Base-by-base conservation (phyloP, 2,113 vertebrate genomes). In the Peromyscus leucopus region DNA sequence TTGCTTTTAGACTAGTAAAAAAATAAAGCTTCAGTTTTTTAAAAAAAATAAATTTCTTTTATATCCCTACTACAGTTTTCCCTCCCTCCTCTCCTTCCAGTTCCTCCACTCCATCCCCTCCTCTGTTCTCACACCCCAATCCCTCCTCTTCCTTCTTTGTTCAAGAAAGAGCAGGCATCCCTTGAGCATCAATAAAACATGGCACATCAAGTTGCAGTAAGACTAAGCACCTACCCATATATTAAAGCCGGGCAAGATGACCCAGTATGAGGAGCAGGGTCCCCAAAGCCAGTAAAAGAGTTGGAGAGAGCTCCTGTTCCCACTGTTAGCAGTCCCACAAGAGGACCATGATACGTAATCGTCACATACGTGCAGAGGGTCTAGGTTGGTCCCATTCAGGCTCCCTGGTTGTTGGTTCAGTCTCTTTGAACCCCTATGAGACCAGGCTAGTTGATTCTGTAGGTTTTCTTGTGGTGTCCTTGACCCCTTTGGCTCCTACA, bases 1-100 rank as follows among this genome's bases (percentile, higher is more conserved):
- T 74, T 86, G 26, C 12, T 67, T 94, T 97, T 7, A 96, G 48
- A 84, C 80, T 1, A 69, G 67, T 89, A 12, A 84, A 78, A 75
- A 13, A 0, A 24, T 12, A 76, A 39, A 84, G 2, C 2, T 59
- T 65, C 39, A 67, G 63, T 19, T n/a, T n/a, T n/a, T 48, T 48
- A 46, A 46, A 28, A 65, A 36, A 71, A 33, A 16, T 71, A 36
- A 71, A 71, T 71, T 17, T 71, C 17, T 72, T 72, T 72, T 72
- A 72, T 7, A 72, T 21, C 69, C 36, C 7, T 7, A 3, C 69
- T 72, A 21, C 36, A n/a, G 17, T 21, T 72, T n/a, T 21, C 19
- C 17, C 69, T 17, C 36, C 36, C 36, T 72, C 16, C 7, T 72
- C 3, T 72, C 36, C 36, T 72, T 16, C 7, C 7, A 17, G 69